These are phyloP conservation scores for Laspeyria flexula DNA, from an alignment of 2,888 invertebrate genomes.

Conservation along the genomic window DNA sequence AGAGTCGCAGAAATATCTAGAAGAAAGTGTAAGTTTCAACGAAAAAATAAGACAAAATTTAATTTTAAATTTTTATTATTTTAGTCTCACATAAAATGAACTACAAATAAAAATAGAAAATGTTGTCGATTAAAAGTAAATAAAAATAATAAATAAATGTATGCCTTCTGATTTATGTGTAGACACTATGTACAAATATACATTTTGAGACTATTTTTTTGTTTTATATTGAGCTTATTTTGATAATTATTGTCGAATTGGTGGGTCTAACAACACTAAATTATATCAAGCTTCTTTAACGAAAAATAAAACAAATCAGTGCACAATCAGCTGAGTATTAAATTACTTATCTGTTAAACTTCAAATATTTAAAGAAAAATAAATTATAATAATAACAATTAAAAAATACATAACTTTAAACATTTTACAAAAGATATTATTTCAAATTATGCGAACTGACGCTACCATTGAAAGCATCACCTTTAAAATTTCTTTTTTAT, in stretches of 20 bases:
- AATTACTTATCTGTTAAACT: slow-evolving; percentile 11
- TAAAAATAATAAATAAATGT: slow-evolving; percentile 74
- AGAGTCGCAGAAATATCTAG: slow-evolving; percentile 40
- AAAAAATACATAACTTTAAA: slow-evolving; percentile 23
- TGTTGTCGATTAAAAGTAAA: slow-evolving; percentile 53
- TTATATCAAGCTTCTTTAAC: neutral
- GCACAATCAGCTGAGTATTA: slow-evolving; percentile 7
- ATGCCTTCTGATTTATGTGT: slow-evolving; percentile 76
- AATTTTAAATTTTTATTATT: slow-evolving; percentile 56
- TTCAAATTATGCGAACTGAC: neutral
- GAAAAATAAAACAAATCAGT: neutral
- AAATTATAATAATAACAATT: slow-evolving; percentile 40
- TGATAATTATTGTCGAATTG: slow-evolving; percentile 46
- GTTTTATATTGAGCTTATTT: slow-evolving; percentile 12
- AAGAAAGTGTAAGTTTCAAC: slow-evolving; percentile 16
- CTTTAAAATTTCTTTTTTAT: neutral
- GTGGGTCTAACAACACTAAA: slow-evolving; percentile 51
- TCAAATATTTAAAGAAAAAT: slow-evolving; percentile 30
- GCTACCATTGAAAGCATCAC: too few species aligned
- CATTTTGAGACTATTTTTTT: slow-evolving; percentile 57
- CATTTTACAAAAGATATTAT: slow-evolving; percentile 21
- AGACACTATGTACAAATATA: slow-evolving; percentile 78
- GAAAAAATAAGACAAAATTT: slow-evolving; percentile 40
- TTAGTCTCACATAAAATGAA: slow-evolving; percentile 65
- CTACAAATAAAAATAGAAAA: slow-evolving; percentile 68